phyloP scores from a whole-genome alignment of 2,113 vertebrate species.

The Chelonoidis abingdonii region DNA sequence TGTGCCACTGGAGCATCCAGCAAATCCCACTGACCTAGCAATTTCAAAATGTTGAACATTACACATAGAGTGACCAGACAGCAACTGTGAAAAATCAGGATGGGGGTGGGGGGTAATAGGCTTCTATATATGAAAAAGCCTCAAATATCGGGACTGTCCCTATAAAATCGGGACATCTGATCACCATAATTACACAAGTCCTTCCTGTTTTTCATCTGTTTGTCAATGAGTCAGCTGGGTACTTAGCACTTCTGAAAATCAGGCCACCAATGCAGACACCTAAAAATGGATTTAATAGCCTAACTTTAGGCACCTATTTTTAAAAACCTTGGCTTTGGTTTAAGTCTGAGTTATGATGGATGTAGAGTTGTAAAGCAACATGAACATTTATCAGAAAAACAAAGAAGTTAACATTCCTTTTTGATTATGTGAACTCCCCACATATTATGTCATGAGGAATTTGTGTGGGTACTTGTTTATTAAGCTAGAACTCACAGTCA shows the following conservation, averaged over 20 bases:
- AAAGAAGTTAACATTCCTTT: conserved; percentile 67
- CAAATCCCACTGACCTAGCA: background rate
- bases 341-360: background rate
- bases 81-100: too few species aligned
- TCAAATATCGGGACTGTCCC: too few species aligned
- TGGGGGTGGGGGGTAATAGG: too few species aligned
- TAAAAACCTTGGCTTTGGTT: background rate
- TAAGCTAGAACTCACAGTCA: conserved; percentile 48
- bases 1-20: conserved; percentile 1
- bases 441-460: conserved; percentile 63
- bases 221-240: background rate
- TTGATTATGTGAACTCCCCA: conserved; percentile 67
- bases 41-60: background rate
- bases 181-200: background rate
- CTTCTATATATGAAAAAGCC: too few species aligned
- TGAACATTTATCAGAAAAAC: background rate
- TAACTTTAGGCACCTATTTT: background rate
- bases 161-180: too few species aligned
- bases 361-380: conserved; percentile 15
- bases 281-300: background rate
- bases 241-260: background rate
- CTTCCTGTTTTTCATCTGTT: background rate
- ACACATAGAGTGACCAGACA: background rate
- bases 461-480: conserved; percentile 78
- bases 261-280: background rate